phyloP scores from a whole-genome alignment of 1,140 invertebrate genomes.

The Bombus superbus region DNA sequence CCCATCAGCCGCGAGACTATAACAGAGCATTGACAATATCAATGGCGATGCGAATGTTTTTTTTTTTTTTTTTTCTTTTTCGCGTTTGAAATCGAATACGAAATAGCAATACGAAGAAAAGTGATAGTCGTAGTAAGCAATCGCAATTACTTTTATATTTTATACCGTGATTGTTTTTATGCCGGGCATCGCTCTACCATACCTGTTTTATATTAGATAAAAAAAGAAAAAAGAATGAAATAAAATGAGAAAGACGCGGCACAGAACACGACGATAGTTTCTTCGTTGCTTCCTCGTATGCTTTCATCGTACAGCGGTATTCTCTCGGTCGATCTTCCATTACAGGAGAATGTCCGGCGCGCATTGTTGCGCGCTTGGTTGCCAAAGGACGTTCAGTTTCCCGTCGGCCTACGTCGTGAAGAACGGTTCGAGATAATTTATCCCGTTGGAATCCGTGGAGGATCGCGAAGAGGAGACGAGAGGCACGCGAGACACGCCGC shows the following conservation, averaged over 20 bases:
- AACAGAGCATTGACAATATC: slow-evolving; percentile 79
- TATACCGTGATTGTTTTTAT: too few relatives aligned
- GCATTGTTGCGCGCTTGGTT: neutral
- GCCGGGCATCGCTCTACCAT: too few relatives aligned
- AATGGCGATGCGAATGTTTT: neutral
- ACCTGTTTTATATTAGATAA: too few relatives aligned
- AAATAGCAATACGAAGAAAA: neutral
- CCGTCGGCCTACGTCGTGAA: neutral
- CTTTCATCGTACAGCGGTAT: neutral
- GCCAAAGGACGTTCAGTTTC: neutral
- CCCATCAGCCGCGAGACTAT: slow-evolving; percentile 95
- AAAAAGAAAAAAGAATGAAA: too few relatives aligned
- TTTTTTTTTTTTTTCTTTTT: neutral
- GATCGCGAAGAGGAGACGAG: neutral
- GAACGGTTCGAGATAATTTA: slow-evolving; percentile 17
- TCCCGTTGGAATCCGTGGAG: slow-evolving; percentile 1
- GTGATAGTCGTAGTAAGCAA: too few relatives aligned
- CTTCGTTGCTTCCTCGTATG: neutral
- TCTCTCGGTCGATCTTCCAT: neutral
- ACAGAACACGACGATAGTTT: neutral
- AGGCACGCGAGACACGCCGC: neutral
- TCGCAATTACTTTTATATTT: too few relatives aligned
- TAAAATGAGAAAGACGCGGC: too few relatives aligned
- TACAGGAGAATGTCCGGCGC: neutral
- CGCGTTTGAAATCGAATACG: neutral